Evolutionary conservation across 2,797 vertebrate genomes (phyloP).

Genomic region (Protosalanx chinensis): DNA sequence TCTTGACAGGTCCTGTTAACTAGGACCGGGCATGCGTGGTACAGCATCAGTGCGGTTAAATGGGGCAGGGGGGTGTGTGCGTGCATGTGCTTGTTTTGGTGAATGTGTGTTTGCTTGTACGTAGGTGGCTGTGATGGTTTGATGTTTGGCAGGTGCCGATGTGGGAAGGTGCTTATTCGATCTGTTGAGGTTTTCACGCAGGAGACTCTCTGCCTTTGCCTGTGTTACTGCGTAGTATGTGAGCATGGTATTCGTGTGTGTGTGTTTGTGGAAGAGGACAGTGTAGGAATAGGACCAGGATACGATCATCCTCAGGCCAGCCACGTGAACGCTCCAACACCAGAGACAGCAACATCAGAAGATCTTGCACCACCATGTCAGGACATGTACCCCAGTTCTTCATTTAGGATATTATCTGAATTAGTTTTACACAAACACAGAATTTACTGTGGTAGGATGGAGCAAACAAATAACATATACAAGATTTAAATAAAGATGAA

Average conservation of each 20-base stretch:
- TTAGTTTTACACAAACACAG: too few relatives aligned
- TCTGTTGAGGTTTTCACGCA: conserved; percentile 17
- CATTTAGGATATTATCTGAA: too few relatives aligned
- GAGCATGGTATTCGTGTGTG: neutral
- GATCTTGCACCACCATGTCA: neutral
- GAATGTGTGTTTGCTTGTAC: conserved; percentile 3
- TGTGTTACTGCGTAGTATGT: conserved; percentile 10
- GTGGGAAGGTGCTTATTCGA: conserved; percentile 3
- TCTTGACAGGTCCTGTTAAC: neutral
- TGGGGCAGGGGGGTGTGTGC: neutral
- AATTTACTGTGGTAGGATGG: too few relatives aligned
- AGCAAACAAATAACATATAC: too few relatives aligned
- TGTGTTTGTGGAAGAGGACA: conserved; percentile 23
- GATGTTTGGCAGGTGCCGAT: conserved; percentile 6
- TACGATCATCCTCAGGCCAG: conserved; percentile 20
- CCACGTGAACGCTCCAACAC: neutral
- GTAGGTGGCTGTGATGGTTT: conserved; percentile 8
- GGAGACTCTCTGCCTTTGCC: conserved; percentile 31
- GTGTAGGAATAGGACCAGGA: conserved; percentile 39
- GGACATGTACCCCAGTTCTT: too few relatives aligned
- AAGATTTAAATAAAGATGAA: too few relatives aligned
- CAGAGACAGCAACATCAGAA: neutral
- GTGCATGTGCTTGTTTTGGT: conserved; percentile 6
- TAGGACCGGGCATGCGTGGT: neutral
- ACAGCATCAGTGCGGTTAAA: neutral